A percentile compares a stretch with the other conserved stretches of the same genome.
These are phyloP conservation scores for Atlantisia rogersi DNA, from an alignment of 2,113 vertebrate species.

Conservation along the genomic window DNA sequence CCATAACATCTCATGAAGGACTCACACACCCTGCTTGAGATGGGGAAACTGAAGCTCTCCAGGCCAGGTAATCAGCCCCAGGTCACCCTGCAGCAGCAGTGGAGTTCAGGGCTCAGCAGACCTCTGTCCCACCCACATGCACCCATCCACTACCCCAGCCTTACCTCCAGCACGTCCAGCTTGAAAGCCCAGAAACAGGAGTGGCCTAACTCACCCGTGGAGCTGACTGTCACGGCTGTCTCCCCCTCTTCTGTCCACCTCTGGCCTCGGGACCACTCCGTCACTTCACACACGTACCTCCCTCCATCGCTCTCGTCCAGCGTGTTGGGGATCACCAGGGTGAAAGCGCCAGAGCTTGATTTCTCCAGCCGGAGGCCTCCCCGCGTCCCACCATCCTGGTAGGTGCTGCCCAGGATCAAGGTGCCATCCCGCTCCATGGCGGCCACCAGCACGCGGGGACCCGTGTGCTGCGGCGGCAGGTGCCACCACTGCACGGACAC, in stretches of 20 bases:
- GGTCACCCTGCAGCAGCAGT: background rate
- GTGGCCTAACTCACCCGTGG: conserved; percentile 72
- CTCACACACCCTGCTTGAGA: background rate
- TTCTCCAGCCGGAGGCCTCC: conserved; percentile 60
- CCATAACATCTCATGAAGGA: background rate
- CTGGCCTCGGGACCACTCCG: conserved; percentile 52
- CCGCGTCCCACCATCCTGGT: background rate
- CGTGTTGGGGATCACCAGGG: conserved; percentile 75
- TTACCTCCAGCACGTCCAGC: background rate
- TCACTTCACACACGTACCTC: conserved; percentile 76
- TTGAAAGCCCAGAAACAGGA: background rate
- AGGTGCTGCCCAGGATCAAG: conserved; percentile 21
- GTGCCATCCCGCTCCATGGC: conserved; percentile 73
- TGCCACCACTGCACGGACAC: conserved; percentile 84
- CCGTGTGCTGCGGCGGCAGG: background rate
- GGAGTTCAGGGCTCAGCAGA: background rate
- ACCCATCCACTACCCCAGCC: fast-evolving
- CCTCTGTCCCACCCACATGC: background rate
- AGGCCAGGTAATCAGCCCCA: background rate
- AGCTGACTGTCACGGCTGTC: conserved; percentile 57
- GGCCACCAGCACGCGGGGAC: conserved; percentile 51
- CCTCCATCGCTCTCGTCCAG: conserved; percentile 42
- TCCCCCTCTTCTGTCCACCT: conserved; percentile 49
- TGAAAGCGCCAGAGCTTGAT: conserved; percentile 53
- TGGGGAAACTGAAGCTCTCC: background rate